These are phyloP conservation scores for Notolabrus celidotus DNA, from an alignment of 2,797 vertebrate species.

Conservation along the genomic window DNA sequence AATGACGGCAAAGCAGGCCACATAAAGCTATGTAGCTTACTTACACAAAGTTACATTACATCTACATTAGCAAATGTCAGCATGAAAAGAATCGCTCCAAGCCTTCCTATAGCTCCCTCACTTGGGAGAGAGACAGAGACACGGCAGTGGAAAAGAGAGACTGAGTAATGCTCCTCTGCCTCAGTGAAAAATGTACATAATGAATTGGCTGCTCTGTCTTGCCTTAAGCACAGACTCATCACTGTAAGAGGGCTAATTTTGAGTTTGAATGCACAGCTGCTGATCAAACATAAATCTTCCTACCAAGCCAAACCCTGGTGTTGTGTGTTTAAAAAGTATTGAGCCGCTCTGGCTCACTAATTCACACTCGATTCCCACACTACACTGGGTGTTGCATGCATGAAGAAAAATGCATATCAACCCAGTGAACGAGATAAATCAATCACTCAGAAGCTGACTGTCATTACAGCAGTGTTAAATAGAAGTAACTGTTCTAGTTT, in stretches of 20 bases:
- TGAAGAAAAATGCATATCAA: not conserved
- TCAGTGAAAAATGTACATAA: not conserved
- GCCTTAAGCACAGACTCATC: not conserved
- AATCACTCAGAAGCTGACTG: not conserved
- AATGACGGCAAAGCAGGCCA: not conserved
- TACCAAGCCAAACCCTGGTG: not conserved
- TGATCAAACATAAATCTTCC: not conserved
- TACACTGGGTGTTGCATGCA: not conserved
- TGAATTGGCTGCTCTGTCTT: not conserved
- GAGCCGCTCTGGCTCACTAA: not conserved
- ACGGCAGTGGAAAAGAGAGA: not conserved
- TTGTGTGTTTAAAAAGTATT: not conserved
- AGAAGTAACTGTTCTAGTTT: not conserved
- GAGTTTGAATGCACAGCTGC: conserved; percentile 1
- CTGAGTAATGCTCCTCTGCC: not conserved
- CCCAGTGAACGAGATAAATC: not conserved
- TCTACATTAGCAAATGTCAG: not conserved
- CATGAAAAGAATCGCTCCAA: not conserved
- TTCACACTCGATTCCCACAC: not conserved
- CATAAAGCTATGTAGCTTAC: not conserved
- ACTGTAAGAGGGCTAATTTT: not conserved
- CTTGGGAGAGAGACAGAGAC: not conserved
- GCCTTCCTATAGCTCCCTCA: not conserved
- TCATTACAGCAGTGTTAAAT: not conserved
- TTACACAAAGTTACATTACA: not conserved